phyloP scores from a whole-genome alignment of 1,140 invertebrate species.

The Apocrypta bakeri region DNA sequence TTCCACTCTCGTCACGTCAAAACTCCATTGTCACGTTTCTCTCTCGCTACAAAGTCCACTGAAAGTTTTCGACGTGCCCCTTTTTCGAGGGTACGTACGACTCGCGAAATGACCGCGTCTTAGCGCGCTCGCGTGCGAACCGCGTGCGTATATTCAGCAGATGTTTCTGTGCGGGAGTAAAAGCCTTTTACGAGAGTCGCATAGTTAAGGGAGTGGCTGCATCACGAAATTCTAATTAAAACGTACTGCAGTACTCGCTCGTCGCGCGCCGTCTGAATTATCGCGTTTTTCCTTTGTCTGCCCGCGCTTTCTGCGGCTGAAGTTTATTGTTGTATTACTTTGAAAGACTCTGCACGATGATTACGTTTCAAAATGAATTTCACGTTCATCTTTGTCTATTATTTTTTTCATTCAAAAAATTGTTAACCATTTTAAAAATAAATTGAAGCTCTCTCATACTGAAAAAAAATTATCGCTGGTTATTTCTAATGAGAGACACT shows the following conservation, averaged over 20 bases:
- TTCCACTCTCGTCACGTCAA: background rate
- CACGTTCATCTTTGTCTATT: background rate
- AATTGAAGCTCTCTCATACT: no score
- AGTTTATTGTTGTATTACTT: background rate
- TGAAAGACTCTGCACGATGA: background rate
- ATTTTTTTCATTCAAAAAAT: background rate
- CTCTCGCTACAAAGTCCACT: background rate
- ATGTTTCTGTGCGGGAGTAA: constrained; percentile 11
- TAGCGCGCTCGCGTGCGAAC: background rate
- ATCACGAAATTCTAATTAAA: constrained; percentile 49
- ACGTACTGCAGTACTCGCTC: background rate
- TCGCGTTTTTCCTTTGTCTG: background rate
- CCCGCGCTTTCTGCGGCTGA: background rate
- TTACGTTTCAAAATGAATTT: background rate
- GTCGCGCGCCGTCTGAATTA: background rate
- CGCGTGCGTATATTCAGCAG: constrained; percentile 17
- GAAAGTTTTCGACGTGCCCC: background rate
- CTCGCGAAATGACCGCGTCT: constrained; percentile 28
- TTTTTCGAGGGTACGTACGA: background rate
- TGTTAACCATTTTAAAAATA: background rate
- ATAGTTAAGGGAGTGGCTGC: constrained; percentile 21
- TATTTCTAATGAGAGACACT: background rate
- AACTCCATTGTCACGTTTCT: background rate
- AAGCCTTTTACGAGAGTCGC: constrained; percentile 25
- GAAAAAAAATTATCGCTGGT: background rate